These are phyloP conservation scores for Heteropelma amictum DNA, from an alignment of 2,888 invertebrate genomes.

Conservation along the genomic window DNA sequence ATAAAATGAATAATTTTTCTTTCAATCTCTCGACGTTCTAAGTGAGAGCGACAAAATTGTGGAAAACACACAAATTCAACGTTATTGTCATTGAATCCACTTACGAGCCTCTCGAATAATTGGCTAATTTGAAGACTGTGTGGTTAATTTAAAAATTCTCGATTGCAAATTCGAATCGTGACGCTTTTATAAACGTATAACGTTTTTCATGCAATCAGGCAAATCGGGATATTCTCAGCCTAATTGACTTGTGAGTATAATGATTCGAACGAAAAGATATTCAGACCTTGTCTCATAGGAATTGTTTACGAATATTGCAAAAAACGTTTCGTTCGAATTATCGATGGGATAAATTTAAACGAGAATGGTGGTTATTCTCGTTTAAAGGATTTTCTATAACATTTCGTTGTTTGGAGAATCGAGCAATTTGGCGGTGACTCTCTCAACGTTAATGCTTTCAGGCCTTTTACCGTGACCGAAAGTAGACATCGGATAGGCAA, in stretches of 20 bases:
- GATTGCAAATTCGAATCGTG: background rate
- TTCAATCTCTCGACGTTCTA: no score
- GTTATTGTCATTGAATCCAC: constrained; percentile 16
- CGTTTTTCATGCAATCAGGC: no score
- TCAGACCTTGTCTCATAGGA: background rate
- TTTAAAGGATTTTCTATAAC: background rate
- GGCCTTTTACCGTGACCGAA: constrained; percentile 62
- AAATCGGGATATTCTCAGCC: no score
- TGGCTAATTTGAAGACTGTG: background rate
- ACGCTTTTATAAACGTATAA: background rate
- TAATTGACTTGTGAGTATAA: background rate
- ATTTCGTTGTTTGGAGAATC: constrained; percentile 53
- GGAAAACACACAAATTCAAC: constrained; percentile 4
- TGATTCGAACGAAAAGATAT: background rate
- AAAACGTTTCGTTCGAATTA: background rate
- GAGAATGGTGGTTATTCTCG: no score
- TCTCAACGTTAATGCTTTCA: constrained; percentile 65
- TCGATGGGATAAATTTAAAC: no score
- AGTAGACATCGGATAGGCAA: constrained; percentile 58
- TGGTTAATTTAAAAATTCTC: background rate
- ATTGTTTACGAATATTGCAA: background rate
- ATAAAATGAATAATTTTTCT: no score
- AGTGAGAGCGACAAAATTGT: constrained; percentile 12
- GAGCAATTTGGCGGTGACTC: constrained; percentile 66
- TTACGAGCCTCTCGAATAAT: constrained; percentile 34